A percentile compares a stretch with the other conserved stretches of the same genome.
phyloP scores from a whole-genome alignment of 2,888 invertebrate genomes.

The Acleris literana region DNA sequence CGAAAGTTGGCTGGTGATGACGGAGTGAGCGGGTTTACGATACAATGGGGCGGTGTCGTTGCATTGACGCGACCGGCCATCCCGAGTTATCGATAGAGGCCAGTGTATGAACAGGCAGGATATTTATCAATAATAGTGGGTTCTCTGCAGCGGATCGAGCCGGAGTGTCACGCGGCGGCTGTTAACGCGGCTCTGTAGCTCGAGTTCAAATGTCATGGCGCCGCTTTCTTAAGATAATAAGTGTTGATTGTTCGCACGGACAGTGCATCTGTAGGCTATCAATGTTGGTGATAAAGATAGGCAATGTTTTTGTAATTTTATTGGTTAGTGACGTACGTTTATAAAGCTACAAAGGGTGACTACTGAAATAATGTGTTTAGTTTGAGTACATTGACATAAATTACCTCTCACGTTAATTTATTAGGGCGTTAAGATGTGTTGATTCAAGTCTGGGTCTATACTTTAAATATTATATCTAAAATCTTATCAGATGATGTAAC shows the following conservation, averaged over 20 bases:
- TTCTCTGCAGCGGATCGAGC: background rate
- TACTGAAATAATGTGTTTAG: too few species aligned
- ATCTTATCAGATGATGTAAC: too few species aligned
- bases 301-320: too few species aligned
- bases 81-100: conserved; percentile 31
- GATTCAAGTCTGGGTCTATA: too few species aligned
- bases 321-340: too few species aligned
- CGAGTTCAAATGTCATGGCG: conserved; percentile 1
- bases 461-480: too few species aligned
- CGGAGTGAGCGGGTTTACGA: too few species aligned
- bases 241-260: background rate
- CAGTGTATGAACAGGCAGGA: conserved; percentile 30
- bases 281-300: too few species aligned
- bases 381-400: too few species aligned
- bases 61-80: conserved; percentile 37
- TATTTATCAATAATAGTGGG: conserved; percentile 28
- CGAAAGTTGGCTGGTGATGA: conserved; percentile 65
- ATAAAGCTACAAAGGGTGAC: too few species aligned
- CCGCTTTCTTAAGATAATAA: conserved; percentile 8
- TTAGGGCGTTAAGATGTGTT: too few species aligned
- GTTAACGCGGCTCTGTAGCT: background rate
- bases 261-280: background rate
- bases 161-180: conserved; percentile 1
- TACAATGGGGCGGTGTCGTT: conserved; percentile 5
- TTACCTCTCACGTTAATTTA: too few species aligned